Evolutionary conservation across 2,888 invertebrate genomes (phyloP), one percentile per base, ranked within the genome.

Genomic region (Dromius quadrimaculatus): DNA sequence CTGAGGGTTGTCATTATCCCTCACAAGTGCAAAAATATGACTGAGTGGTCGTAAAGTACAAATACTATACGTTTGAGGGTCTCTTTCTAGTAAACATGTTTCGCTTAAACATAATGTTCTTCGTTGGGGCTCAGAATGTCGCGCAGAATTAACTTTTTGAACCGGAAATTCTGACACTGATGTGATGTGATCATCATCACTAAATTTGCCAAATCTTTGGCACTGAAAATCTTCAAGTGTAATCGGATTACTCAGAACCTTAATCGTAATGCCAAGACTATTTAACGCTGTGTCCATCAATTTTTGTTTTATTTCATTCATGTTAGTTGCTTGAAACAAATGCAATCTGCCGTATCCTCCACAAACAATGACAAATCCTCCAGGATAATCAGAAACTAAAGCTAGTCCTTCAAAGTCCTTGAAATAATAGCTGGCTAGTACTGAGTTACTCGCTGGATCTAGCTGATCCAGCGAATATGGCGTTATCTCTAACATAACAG

Each of bases 91-190:
- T 61, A 99, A 85, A 80, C 98, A 98, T 0, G 93, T 92, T 82
- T 99, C 98, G 0, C 97, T 95, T 15, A 99, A 87, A 79, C 98
- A 98, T 23, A 99, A 86, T 0, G 95, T 92, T 69, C 98, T 88
- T 73, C 94, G 87, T 76, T 95, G 92, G 0, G 94, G 91, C 77
- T 96, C 96, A 77, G 89, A 88, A 80, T 94, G 92, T 20, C 95
- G 87, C 0, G 88, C 85, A 13, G 93, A 92, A 76, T 88, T 88
- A 76, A 93, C 88, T 84, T 99, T 99, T 81, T 98, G 95, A 2
- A 99, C 97, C 72, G 90, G 90, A 82, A 99, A 99, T 84, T 99
- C 99, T 11, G 95, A 93, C 72, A 98, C 90, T 0, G 98, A 98
- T 1, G 98, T 99, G 79, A 98, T 90, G 80, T 94, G 94, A 80